Conservation (phyloP, 30 jellyfish, hydroid and myxozoan species). For the Morbakka virulenta region DNA sequence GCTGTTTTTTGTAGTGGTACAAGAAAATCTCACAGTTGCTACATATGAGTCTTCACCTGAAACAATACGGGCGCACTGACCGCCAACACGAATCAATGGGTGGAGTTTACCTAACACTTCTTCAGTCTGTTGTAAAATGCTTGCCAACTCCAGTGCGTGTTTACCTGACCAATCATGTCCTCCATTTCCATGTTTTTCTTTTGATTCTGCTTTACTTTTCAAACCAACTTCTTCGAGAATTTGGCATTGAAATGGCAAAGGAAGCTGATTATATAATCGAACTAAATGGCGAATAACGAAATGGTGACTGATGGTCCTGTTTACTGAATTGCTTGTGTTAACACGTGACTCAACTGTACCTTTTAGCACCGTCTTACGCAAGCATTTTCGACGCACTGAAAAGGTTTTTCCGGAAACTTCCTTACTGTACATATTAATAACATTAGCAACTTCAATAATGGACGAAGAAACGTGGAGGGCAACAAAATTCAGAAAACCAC, state of each 20-base stretch:
- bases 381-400: background rate
- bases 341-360: background rate
- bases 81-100: conserved; percentile 45
- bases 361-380: background rate
- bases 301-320: background rate
- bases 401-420: background rate
- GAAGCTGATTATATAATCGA: conserved; percentile 38
- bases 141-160: conserved; percentile 50
- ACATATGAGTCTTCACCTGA: conserved; percentile 52
- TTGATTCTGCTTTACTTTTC: conserved; percentile 11
- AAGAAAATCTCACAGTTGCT: conserved; percentile 24
- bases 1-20: background rate
- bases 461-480: background rate
- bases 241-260: conserved; percentile 71
- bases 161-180: conserved; percentile 33
- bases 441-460: background rate
- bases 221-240: conserved; percentile 55
- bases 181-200: conserved; percentile 21
- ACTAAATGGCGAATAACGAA: background rate
- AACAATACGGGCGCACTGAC: conserved; percentile 59
- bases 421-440: background rate
- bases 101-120: conserved; percentile 5
- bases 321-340: background rate
- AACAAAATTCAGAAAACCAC: background rate
- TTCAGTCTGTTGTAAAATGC: conserved; percentile 48